These are phyloP conservation scores for Brotula barbata DNA, from an alignment of 2,797 vertebrate species.

Conservation along the genomic window DNA sequence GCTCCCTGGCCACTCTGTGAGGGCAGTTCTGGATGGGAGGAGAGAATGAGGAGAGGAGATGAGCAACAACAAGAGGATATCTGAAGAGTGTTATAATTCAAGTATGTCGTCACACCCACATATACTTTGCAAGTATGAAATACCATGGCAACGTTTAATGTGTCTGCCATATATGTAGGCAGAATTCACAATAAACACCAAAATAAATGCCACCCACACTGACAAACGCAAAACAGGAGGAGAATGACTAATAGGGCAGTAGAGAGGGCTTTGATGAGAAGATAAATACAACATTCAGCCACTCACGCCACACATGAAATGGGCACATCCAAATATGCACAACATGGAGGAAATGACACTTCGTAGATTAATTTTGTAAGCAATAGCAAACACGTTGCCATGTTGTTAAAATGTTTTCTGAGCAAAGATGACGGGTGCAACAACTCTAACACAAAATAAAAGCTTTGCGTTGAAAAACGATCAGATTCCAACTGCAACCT, in stretches of 20 bases:
- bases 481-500: too few relatives aligned
- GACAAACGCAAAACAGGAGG: slow-evolving; percentile 5
- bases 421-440: too few relatives aligned
- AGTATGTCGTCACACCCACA: slow-evolving; percentile 49
- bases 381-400: too few relatives aligned
- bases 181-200: slow-evolving; percentile 22
- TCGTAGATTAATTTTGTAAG: too few relatives aligned
- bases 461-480: too few relatives aligned
- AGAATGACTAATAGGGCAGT: slow-evolving; percentile 12
- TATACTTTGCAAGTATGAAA: slow-evolving; percentile 36
- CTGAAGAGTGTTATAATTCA: slow-evolving; percentile 17
- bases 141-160: slow-evolving; percentile 49
- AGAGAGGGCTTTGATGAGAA: slow-evolving; percentile 11
- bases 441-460: too few relatives aligned
- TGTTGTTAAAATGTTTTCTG: too few relatives aligned
- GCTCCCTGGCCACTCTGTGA: slow-evolving; percentile 88
- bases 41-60: slow-evolving; percentile 39
- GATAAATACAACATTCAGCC: slow-evolving; percentile 21
- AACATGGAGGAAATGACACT: too few relatives aligned
- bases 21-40: slow-evolving; percentile 80
- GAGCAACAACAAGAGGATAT: slow-evolving; percentile 26
- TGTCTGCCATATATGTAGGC: slow-evolving; percentile 16
- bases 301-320: too few relatives aligned
- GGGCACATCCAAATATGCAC: too few relatives aligned
- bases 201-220: slow-evolving; percentile 43